Conservation (phyloP, 2,113 vertebrate genomes). For the Callipepla squamata region DNA sequence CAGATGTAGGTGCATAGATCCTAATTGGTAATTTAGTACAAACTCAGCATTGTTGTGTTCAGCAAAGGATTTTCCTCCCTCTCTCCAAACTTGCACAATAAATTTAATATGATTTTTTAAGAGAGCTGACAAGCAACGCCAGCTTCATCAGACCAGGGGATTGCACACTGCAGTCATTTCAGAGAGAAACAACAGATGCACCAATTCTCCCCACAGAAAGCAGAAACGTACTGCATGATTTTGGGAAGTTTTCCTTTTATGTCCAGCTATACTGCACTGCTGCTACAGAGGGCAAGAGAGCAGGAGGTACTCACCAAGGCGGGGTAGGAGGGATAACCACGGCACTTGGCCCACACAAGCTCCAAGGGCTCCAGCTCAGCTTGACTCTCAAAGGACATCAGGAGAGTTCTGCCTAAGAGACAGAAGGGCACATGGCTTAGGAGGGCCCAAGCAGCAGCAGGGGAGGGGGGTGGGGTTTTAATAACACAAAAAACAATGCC, state of each 20-base stretch:
- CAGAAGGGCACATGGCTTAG: constrained; percentile 52
- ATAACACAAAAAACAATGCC: neutral
- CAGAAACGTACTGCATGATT: neutral
- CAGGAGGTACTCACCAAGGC: constrained; percentile 85
- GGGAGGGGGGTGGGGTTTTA: neutral
- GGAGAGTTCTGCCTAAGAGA: constrained; percentile 82
- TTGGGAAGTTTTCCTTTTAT: neutral
- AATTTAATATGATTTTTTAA: neutral
- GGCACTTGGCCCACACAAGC: constrained; percentile 97
- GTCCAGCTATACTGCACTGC: neutral
- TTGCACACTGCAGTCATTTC: neutral
- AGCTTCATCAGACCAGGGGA: neutral
- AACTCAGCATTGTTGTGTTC: neutral
- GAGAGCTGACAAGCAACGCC: neutral
- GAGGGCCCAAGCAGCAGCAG: neutral
- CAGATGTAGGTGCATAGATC: neutral
- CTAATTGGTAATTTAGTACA: neutral
- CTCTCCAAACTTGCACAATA: neutral
- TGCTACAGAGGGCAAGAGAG: neutral
- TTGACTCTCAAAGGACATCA: constrained; percentile 85
- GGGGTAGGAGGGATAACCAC: constrained; percentile 97
- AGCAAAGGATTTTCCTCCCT: neutral
- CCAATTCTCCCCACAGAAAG: neutral
- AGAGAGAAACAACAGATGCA: neutral
- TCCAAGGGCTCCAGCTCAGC: constrained; percentile 91